Evolutionary conservation across 1,140 invertebrate species (phyloP).

Genomic region (Musca vetustissima): DNA sequence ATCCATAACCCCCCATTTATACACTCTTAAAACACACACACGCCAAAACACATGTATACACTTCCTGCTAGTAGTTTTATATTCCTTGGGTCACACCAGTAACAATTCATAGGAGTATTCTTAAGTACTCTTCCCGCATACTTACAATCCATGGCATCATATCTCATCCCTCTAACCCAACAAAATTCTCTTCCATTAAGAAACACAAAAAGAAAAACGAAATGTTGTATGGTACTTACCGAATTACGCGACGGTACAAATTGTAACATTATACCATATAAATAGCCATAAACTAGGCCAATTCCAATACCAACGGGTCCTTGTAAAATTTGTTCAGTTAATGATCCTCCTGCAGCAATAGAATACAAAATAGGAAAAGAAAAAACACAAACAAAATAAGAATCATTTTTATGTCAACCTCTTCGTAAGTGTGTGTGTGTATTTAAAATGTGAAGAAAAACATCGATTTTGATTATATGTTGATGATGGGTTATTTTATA

Average conservation of each 20-base stretch:
- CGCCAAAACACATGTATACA: too few relatives aligned
- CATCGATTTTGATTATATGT: conserved; percentile 2
- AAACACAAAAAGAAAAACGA: too few relatives aligned
- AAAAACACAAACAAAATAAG: neutral
- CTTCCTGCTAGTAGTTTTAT: too few relatives aligned
- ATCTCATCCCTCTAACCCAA: too few relatives aligned
- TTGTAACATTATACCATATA: conserved; percentile 57
- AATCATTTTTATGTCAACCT: neutral
- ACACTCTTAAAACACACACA: too few relatives aligned
- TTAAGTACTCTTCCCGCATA: too few relatives aligned
- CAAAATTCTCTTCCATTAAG: neutral
- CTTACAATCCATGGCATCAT: too few relatives aligned
- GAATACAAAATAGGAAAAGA: neutral
- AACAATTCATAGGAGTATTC: too few relatives aligned
- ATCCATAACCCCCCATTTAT: neutral
- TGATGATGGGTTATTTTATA: neutral
- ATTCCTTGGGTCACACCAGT: too few relatives aligned
- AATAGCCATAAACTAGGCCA: conserved; percentile 58
- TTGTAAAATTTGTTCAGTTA: conserved; percentile 58
- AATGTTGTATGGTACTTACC: conserved; percentile 39
- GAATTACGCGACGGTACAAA: conserved; percentile 56
- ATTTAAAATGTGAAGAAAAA: neutral
- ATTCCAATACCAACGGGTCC: conserved; percentile 61
- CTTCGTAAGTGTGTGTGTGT: neutral
- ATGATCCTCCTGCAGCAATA: conserved; percentile 37